Conservation (phyloP, 2,888 invertebrate species). For the Tenthredo amoena region DNA sequence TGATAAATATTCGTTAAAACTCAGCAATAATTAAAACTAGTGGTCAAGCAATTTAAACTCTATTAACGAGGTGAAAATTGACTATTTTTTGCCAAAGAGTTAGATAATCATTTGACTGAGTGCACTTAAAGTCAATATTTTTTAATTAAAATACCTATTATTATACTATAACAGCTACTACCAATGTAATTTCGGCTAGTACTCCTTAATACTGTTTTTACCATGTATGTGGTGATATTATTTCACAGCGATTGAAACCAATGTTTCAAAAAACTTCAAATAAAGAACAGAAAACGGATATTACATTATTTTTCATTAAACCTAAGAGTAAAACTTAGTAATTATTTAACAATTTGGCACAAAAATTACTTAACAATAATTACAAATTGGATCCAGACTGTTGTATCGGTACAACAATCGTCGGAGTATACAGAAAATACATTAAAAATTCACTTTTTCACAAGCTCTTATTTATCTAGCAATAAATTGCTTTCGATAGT, state of each 20-base stretch:
- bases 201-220: conserved; percentile 39
- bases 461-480: not conserved
- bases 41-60: conserved; percentile 13
- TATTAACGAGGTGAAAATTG: conserved; percentile 4
- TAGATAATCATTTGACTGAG: conserved; percentile 47
- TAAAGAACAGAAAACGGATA: conserved; percentile 19
- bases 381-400: conserved; percentile 13
- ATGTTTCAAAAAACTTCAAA: not conserved
- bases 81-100: conserved; percentile 42
- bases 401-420: not conserved
- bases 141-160: not conserved
- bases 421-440: not conserved
- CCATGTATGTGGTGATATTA: not conserved
- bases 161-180: not conserved
- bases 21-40: not conserved
- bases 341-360: conserved; percentile 43
- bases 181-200: not conserved
- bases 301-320: conserved; percentile 34
- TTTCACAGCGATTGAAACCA: conserved; percentile 9
- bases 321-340: not conserved
- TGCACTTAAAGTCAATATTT: not conserved
- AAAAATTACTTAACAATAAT: conserved; percentile 31
- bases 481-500: not conserved
- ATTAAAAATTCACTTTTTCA: not conserved
- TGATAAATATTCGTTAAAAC: not conserved